A percentile compares a stretch with the other conserved stretches of the same genome.
Evolutionary conservation across 2,113 vertebrate genomes (phyloP).

Genomic region (Ptyas mucosa): DNA sequence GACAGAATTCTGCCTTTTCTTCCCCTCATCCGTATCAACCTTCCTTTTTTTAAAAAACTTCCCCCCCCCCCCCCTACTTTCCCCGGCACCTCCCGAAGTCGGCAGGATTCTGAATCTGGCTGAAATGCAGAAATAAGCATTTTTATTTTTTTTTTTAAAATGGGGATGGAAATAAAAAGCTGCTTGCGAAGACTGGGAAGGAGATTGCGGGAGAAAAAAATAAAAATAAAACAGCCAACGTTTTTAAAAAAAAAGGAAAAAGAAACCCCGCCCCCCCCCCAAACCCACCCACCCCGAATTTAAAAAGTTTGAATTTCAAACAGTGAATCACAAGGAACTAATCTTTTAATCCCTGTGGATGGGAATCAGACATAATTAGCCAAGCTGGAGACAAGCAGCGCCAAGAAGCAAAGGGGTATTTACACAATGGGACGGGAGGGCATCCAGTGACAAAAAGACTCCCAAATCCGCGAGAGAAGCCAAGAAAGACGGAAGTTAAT

Average conservation of each 20-base stretch:
- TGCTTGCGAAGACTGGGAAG: not conserved
- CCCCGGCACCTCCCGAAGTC: not conserved
- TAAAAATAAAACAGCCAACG: not conserved
- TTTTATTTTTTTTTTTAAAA: not conserved
- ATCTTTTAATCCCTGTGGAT: constrained; percentile 11
- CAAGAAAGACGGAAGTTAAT: not conserved
- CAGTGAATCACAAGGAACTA: constrained; percentile 26
- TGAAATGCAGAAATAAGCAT: not conserved
- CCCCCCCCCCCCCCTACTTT: too few relatives aligned
- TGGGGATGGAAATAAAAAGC: constrained; percentile 9
- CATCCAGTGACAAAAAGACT: not conserved
- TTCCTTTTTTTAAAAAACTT: not conserved
- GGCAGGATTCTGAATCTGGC: not conserved
- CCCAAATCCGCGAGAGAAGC: not conserved
- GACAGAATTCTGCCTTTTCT: not conserved
- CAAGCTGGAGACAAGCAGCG: not conserved
- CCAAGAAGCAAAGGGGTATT: not conserved
- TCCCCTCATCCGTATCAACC: not conserved
- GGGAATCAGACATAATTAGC: constrained; percentile 14
- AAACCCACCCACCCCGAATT: not conserved
- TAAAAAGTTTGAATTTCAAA: constrained; percentile 38
- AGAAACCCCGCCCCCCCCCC: too few relatives aligned
- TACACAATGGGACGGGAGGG: not conserved
- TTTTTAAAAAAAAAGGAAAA: not conserved
- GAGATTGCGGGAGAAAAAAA: not conserved